A percentile compares a stretch with the other conserved stretches of the same genome.
Evolutionary conservation across 2,797 vertebrate genomes (phyloP).

Genomic region (Lepilemur septentrionalis): DNA sequence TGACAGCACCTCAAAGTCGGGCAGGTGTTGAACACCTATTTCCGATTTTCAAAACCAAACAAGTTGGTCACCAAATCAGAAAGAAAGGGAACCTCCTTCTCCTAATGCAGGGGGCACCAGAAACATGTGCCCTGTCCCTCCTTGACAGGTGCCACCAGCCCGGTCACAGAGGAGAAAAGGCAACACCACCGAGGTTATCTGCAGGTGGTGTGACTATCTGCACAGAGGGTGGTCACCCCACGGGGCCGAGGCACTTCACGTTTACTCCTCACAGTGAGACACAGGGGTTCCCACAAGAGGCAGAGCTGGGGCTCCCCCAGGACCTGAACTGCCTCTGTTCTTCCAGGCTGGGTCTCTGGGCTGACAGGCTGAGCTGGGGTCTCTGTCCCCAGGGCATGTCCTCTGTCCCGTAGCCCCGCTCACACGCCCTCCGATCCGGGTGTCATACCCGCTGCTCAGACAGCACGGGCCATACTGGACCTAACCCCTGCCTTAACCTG

Average conservation of each 20-base stretch:
- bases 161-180: background rate
- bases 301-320: background rate
- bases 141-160: background rate
- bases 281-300: background rate
- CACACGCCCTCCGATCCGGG: fast-evolving
- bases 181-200: too few relatives aligned
- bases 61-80: background rate
- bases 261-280: background rate
- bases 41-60: background rate
- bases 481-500: too few relatives aligned
- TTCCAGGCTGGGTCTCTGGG: too few relatives aligned
- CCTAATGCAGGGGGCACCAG: fast-evolving
- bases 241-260: fast-evolving
- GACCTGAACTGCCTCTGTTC: background rate
- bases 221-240: background rate
- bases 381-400: background rate
- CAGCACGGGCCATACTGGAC: background rate
- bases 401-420: background rate
- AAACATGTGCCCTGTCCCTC: background rate
- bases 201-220: background rate
- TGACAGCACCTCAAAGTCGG: too few relatives aligned
- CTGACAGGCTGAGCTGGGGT: background rate
- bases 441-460: background rate
- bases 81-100: background rate
- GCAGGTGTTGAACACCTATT: too few relatives aligned